Base-by-base conservation (phyloP, 2,888 invertebrate species). In the Amitus sp. region DNA sequence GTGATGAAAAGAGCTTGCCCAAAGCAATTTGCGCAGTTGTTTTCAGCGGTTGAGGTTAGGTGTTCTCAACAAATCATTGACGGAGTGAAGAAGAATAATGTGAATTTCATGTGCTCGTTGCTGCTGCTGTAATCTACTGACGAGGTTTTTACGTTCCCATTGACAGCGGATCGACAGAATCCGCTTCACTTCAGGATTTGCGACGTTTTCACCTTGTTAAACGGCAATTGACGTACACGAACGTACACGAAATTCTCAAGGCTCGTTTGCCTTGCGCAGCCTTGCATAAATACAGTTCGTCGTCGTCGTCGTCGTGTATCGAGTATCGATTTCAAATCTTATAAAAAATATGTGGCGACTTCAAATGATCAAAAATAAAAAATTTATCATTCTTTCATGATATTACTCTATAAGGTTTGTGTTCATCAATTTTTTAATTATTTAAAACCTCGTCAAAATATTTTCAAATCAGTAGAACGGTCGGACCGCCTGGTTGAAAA, bases 11-110 rank as follows among this genome's bases (percentile, higher is more conserved):
- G 7, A 23, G 33, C 42, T 43, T 30, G 33, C 19, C 13, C 34
- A 43, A 23, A 23, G 33, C 33, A 57, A 57, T 62, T 42, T 62
- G 60, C 60, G 60, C 60, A 66, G 66, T 55, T 58, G 59, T 56
- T 60, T 46, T 33, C 60, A 60, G 54, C 63, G 61, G 62, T 52
- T 23, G 23, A 39, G 28, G 28, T n/a, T 51, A 33, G 56, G 28
- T 47, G 42, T 50, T 59, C 33, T 45, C 42, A 62, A 43, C 54
- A 57, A 48, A 45, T 54, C 65, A 66, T 66, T 52, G 50, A 46
- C 19, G 37, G 40, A 37, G 23, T 9, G 18, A n/a, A n/a, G 30
- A 40, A 19, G 19, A 43, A 39, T 34, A n/a, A 15, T 39, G 12
- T 39, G 13, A 39, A 39, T 13, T 39, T 39, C 39, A 39, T 39